A percentile compares a stretch with the other conserved stretches of the same genome.
Evolutionary conservation across 2,888 invertebrate species (phyloP).

Genomic region (Marronus borbonicus): DNA sequence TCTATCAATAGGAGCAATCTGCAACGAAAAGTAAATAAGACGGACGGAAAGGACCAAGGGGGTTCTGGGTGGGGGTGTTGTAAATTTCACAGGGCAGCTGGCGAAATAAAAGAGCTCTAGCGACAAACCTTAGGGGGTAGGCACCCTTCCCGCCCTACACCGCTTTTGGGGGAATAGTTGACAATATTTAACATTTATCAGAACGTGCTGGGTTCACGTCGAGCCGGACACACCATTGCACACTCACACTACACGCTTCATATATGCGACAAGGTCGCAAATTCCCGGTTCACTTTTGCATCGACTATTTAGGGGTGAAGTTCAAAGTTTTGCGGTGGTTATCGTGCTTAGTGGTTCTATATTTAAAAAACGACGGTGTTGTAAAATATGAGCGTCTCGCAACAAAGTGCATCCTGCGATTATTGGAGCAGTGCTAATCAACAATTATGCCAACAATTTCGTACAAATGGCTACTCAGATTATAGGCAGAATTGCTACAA

Average conservation of each 20-base stretch:
- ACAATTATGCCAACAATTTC: conserved; percentile 60
- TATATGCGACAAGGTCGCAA: conserved; percentile 52
- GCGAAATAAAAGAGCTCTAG: conserved; percentile 69
- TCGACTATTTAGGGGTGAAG: conserved; percentile 33
- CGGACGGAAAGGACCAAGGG: conserved; percentile 67
- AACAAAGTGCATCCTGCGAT: conserved; percentile 63
- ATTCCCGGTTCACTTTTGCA: conserved; percentile 47
- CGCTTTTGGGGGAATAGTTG: conserved; percentile 67
- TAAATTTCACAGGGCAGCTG: conserved; percentile 70
- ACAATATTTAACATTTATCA: conserved; percentile 70
- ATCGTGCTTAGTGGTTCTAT: conserved; percentile 1
- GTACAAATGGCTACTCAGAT: conserved; percentile 50
- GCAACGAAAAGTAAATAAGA: conserved; percentile 66
- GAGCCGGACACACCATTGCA: conserved; percentile 59
- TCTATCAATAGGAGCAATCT: conserved; percentile 63
- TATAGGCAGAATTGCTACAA: conserved; percentile 53
- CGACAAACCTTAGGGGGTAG: conserved; percentile 69
- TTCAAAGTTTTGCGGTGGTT: conserved; percentile 11
- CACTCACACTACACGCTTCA: conserved; percentile 10
- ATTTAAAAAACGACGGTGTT: conserved; percentile 29
- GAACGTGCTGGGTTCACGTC: conserved; percentile 68
- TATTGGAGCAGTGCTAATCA: conserved; percentile 64
- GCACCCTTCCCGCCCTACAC: conserved; percentile 67
- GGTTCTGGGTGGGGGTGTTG: conserved; percentile 67
- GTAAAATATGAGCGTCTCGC: conserved; percentile 65